Conservation (phyloP, 2,113 vertebrate genomes). For the Cyphomyrus plagiostoma region DNA sequence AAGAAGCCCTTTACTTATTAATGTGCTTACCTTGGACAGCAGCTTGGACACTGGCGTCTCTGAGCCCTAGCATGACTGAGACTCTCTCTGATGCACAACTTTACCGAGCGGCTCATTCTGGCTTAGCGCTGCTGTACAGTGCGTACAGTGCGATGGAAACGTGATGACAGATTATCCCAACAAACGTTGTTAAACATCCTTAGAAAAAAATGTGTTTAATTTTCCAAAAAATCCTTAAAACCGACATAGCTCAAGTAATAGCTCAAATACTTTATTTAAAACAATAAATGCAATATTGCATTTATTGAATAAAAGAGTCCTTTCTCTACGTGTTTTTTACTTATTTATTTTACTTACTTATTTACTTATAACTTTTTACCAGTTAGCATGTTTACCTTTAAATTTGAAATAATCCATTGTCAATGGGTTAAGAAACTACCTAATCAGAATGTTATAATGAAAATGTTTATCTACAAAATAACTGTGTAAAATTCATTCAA, state of each 20-base stretch:
- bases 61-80: background rate
- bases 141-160: background rate
- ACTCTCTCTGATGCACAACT: background rate
- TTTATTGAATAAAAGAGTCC: background rate
- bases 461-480: background rate
- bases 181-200: background rate
- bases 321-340: background rate
- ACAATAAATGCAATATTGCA: background rate
- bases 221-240: background rate
- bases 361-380: background rate
- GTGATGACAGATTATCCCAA: background rate
- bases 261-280: background rate
- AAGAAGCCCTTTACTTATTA: constrained; percentile 19
- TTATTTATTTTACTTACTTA: no score
- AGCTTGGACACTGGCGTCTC: background rate
- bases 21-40: constrained; percentile 20
- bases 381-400: background rate
- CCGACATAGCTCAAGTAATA: background rate
- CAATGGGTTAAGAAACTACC: background rate
- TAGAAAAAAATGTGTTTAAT: background rate
- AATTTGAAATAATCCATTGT: background rate
- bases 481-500: background rate
- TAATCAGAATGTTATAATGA: background rate
- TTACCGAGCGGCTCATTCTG: background rate
- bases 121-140: no score